Evolutionary conservation across 1,140 invertebrate species (phyloP), one percentile per base, ranked within the genome.

Genomic region (Drosophila baimaii): DNA sequence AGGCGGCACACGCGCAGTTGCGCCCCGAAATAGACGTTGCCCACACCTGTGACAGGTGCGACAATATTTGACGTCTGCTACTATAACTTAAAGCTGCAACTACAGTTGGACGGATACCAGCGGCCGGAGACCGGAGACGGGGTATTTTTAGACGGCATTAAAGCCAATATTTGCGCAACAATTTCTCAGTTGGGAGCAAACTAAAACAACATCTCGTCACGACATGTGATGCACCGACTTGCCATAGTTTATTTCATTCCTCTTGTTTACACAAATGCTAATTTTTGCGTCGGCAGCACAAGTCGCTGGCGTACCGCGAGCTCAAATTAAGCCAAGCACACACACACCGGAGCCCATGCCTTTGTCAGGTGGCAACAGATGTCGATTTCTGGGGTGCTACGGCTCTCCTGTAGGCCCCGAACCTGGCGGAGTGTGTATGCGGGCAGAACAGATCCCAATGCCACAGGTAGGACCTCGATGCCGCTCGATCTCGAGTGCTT

Each of bases 261-360:
- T 41, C 49, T 64, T 77, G 54, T 77, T 84, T 79, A 68, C 58
- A 68, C 77, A 73, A 80, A 72, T 72, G 77, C 66, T 73, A 84
- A 84, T 68, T 80, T 77, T 52, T 70, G 35, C 57, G 25, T 44
- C 46, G 58, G 51, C 39, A 68, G 19, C 33, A 33, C 37, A 46
- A 76, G 54, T 56, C 27, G 62, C 21, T 10, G 35, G 33, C 31
- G 54, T 12, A 35, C 37, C 35, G 33, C 46, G 29, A 31, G 37
- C 52, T 52, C 44, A 31, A 46, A 54, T 69, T 21, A 35, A 41
- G 21, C 46, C 29, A 31, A 57, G 25, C 47, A 19, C 56, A 21
- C 13, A 37, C 35, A 13, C 35, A n/a, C 6, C 5, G 46, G 25
- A 47, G 29, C 54, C 27, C 13, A 65, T 46, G 27, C 10, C 29